phyloP scores from a whole-genome alignment of 1,140 invertebrate species.

The Neodiprion lecontei region DNA sequence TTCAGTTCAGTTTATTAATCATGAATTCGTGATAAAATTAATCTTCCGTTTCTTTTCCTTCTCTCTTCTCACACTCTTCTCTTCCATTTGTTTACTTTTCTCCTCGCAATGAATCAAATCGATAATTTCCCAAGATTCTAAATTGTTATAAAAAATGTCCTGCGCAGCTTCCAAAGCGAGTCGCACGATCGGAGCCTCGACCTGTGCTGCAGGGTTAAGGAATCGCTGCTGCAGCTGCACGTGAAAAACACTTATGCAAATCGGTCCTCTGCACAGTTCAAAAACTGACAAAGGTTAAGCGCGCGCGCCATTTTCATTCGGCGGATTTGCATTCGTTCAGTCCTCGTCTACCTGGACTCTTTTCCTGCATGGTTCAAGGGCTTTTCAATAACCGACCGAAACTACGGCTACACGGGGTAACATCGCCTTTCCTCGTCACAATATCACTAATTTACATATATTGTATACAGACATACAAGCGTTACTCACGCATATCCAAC shows the following conservation, averaged over 20 bases:
- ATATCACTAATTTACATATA: neutral
- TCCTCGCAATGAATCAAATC: too few species aligned
- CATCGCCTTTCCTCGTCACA: neutral
- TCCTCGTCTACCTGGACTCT: conserved; percentile 38
- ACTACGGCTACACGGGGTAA: neutral
- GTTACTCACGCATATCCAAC: too few species aligned
- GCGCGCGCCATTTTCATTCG: conserved; percentile 48
- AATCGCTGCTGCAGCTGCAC: conserved; percentile 53
- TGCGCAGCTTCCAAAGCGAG: too few species aligned
- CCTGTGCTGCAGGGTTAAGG: conserved; percentile 20
- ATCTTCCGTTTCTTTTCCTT: too few species aligned
- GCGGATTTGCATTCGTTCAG: conserved; percentile 55
- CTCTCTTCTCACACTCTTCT: too few species aligned
- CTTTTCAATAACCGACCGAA: conserved; percentile 22
- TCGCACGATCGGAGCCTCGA: too few species aligned
- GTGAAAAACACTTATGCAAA: conserved; percentile 56
- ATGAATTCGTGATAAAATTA: too few species aligned
- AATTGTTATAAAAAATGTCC: too few species aligned
- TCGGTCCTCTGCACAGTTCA: conserved; percentile 35
- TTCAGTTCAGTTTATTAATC: too few species aligned
- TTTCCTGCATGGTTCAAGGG: conserved; percentile 27
- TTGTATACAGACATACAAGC: neutral
- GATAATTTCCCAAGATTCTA: too few species aligned
- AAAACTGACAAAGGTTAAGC: conserved; percentile 53
- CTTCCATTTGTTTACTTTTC: too few species aligned